Evolutionary conservation across 2,888 invertebrate genomes (phyloP), one percentile per base, ranked within the genome.

Genomic region (Epirrhoe alternata): DNA sequence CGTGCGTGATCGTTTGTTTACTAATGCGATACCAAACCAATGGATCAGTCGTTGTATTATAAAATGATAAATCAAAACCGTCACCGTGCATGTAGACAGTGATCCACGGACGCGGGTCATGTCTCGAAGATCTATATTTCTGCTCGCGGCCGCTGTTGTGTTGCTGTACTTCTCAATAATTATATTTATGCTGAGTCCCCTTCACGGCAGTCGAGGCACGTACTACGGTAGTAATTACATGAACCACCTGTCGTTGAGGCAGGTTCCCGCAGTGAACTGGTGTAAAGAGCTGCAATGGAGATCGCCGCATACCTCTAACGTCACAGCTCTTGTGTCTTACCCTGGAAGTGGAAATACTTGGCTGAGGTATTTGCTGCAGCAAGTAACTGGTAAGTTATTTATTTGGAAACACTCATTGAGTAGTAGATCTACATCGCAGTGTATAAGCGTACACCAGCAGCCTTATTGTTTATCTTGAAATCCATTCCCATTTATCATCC

Each of bases 281-380:
- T 95, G 95, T 74, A 88, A 91, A 68, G 91, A 93, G 57, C 79
- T 95, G 52, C 88, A 83, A 35, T 94, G 83, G 84, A 80, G 78
- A 42, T 87, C 91, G 0, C 94, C 95, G 0, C 94, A 94, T 8
- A 89, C 93, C 0, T 69, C 77, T 0, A 76, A 86, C 10, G 89
- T 94, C 7, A 94, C 94, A 0, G 97, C 97, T 0, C 87, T 97
- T 38, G 97, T 95, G 0, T 97, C 96, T 0, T 97, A 96, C 84
- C 97, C 97, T 5, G 97, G 97, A n/a, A 97, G 97, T 80, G 97
- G 97, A 0, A 97, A 97, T 81, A 97, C 97, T 24, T 97, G 97
- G 97, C 86, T 97, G 14, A 88, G 97, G 64, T 97, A 97, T 83
- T 86, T 97, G 50, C 84, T 97, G 53, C 97, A 97, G 83, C 97